A percentile compares a stretch with the other conserved stretches of the same genome.
Conservation (phyloP, 1,140 invertebrate species). For the Bombyx mandarina region DNA sequence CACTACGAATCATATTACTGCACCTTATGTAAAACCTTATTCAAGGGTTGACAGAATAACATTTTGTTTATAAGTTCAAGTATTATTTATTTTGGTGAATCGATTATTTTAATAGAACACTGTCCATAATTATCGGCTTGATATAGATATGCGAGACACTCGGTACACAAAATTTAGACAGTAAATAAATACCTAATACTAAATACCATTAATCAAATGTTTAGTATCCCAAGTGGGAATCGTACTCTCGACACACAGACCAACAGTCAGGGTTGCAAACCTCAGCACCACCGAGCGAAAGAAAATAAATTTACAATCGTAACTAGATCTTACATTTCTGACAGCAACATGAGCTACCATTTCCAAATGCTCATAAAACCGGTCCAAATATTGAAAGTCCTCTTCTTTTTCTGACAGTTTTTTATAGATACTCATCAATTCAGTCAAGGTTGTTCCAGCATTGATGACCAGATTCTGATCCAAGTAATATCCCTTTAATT, state of each 20-base stretch:
- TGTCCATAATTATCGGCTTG: too few relatives aligned
- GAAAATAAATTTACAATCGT: constrained; percentile 48
- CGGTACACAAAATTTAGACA: too few relatives aligned
- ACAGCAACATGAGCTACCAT: constrained; percentile 79
- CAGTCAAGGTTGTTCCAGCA: constrained; percentile 74
- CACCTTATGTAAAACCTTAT: too few relatives aligned
- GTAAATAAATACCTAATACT: too few relatives aligned
- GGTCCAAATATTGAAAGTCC: constrained; percentile 55
- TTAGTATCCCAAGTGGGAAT: too few relatives aligned
- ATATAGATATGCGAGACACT: too few relatives aligned
- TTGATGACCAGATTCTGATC: constrained; percentile 73
- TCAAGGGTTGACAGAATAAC: too few relatives aligned
- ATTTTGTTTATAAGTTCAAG: too few relatives aligned
- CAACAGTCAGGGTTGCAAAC: neutral
- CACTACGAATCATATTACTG: too few relatives aligned
- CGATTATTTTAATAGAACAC: too few relatives aligned
- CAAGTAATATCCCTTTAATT: constrained; percentile 74
- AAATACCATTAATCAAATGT: too few relatives aligned
- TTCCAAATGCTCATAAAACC: constrained; percentile 71
- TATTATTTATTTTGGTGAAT: too few relatives aligned
- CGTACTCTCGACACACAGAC: neutral
- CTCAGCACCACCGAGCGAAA: neutral
- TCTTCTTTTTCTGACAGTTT: constrained; percentile 47
- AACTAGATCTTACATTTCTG: constrained; percentile 76
- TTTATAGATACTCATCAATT: constrained; percentile 74